Evolutionary conservation across 2,113 vertebrate genomes (phyloP).

Genomic region (Brachypteracias leptosomus): DNA sequence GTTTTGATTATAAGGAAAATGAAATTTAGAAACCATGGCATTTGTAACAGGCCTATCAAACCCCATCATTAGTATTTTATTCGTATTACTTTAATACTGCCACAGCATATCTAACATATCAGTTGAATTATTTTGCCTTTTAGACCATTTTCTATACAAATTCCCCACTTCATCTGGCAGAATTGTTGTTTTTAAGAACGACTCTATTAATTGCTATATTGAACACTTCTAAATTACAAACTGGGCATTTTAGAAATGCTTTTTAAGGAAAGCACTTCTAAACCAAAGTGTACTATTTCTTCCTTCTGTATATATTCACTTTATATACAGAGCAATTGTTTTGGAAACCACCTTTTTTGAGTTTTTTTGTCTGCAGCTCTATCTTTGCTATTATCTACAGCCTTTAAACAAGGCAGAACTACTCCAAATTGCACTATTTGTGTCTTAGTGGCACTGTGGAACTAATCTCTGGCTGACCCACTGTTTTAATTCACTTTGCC

Average conservation of each 20-base stretch:
- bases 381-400: background rate
- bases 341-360: background rate
- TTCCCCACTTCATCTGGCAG: background rate
- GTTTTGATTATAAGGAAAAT: background rate
- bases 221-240: conserved; percentile 39
- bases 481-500: background rate
- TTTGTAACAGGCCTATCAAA: background rate
- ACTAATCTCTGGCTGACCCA: background rate
- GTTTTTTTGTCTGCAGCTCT: background rate
- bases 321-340: background rate
- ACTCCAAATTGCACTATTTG: background rate
- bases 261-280: background rate
- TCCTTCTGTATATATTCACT: conserved; percentile 38
- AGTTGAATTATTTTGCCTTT: background rate
- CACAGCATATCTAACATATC: background rate
- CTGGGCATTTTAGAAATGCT: conserved; percentile 3
- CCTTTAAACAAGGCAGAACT: background rate
- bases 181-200: conserved; percentile 27
- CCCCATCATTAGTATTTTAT: background rate
- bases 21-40: background rate
- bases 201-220: conserved; percentile 38
- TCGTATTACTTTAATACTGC: background rate
- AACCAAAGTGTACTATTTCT: background rate
- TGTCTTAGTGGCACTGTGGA: background rate
- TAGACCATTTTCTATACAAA: background rate